A percentile compares a stretch with the other conserved stretches of the same genome.
Conservation (phyloP, 2,888 invertebrate genomes). For the Lissocephala sabroskyi region DNA sequence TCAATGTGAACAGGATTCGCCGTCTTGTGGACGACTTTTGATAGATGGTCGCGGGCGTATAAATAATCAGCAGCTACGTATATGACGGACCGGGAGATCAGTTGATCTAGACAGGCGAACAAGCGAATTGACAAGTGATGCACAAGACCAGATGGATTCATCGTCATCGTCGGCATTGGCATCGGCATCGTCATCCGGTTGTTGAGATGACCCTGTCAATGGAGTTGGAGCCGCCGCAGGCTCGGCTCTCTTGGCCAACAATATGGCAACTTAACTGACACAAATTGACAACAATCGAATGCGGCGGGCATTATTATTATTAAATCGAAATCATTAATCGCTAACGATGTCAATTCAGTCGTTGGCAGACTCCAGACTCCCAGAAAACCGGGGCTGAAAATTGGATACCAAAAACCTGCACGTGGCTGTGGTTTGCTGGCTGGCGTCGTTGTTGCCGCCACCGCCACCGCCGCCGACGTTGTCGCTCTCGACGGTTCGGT, state of each 20-base stretch:
- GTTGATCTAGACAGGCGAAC: background rate
- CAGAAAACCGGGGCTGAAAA: no score
- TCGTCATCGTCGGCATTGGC: background rate
- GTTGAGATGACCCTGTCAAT: no score
- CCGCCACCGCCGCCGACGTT: constrained; percentile 5
- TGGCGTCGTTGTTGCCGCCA: constrained; percentile 13
- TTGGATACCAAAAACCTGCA: no score
- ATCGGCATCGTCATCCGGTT: no score
- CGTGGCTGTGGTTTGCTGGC: background rate
- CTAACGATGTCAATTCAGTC: constrained; percentile 36
- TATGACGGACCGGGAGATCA: background rate
- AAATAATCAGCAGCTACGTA: background rate
- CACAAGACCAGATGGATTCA: background rate
- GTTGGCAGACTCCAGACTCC: constrained; percentile 7
- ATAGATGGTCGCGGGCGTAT: background rate
- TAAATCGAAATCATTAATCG: constrained; percentile 32
- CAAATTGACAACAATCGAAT: constrained; percentile 14
- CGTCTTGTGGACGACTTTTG: no score
- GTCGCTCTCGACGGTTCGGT: constrained; percentile 19
- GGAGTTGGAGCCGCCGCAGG: no score
- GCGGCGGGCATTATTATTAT: constrained; percentile 6
- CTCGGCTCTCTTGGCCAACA: constrained; percentile 2
- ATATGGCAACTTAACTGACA: constrained; percentile 24
- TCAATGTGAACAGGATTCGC: background rate
- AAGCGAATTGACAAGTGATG: background rate